phyloP scores from a whole-genome alignment of 2,113 vertebrate genomes.

The Chaetodon trifascialis region DNA sequence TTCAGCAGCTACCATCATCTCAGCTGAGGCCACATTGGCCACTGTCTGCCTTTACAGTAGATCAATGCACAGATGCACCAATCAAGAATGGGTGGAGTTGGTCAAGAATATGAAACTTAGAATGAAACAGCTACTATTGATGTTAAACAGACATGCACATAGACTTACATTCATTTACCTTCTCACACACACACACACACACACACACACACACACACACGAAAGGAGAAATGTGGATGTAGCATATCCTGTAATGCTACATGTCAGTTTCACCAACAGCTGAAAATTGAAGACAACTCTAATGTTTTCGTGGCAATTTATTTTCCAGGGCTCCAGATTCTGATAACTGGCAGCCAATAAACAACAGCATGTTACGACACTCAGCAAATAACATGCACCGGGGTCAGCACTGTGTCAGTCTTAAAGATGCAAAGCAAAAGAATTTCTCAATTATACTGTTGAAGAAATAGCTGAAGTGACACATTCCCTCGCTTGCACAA shows the following conservation, averaged over 20 bases:
- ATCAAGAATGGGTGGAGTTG: not conserved
- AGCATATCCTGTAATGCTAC: not conserved
- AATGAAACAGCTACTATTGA: not conserved
- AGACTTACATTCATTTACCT: no score
- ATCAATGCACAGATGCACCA: not conserved
- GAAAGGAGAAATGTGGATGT: not conserved
- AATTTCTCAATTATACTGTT: slow-evolving; percentile 13
- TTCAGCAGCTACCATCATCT: not conserved
- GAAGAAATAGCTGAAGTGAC: slow-evolving; percentile 18
- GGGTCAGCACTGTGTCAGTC: slow-evolving; percentile 58
- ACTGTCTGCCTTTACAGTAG: not conserved
- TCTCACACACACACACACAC: no score
- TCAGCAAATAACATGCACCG: slow-evolving; percentile 44
- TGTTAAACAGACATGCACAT: not conserved
- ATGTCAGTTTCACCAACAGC: not conserved
- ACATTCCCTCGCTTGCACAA: not conserved
- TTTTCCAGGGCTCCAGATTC: not conserved
- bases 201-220: not conserved
- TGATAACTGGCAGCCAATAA: slow-evolving; percentile 23
- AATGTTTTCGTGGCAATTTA: not conserved
- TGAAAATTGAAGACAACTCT: not conserved
- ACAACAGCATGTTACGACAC: not conserved
- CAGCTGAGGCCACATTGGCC: no score
- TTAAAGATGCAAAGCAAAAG: slow-evolving; percentile 43
- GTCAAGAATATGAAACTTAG: not conserved